Base-by-base conservation (phyloP, 1,140 invertebrate species). In the Cheumatopsyche charites region DNA sequence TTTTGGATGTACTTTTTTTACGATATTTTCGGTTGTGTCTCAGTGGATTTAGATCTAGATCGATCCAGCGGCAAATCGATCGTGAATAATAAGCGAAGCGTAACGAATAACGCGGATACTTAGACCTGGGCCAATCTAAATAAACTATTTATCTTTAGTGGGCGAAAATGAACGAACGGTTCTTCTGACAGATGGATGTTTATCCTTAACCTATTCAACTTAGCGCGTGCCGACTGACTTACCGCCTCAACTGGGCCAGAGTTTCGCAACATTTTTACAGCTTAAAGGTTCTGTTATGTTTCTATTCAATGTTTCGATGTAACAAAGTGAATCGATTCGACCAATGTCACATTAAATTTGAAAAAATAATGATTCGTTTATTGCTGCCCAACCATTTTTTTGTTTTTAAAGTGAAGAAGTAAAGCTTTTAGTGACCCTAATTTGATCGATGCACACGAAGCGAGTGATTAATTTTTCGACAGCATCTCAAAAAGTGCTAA, bases 131-230 rank as follows among this genome's bases (percentile, higher is more conserved):
- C 29, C 65, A 67, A 61, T 62, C 49, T 45, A 52, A 70, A 62
- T 62, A 43, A 25, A 70, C 68, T 62, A 62, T 70, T 70, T 62
- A 62, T 70, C 52, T 49, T 47, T 12, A 11, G 29, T 36, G 15
- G 25, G 65, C 41, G 62, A 66, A 66, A 66, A 66, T 66, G 36
- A 66, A 66, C 17, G 43, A 11, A 66, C 11, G 12, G 15, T 13
- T 21, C 19, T 26, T 26, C 71, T 62, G 71, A 72, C 63, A 72
- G 65, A 72, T 62, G 71, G 71, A 67, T 43, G 55, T 41, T 29
- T 72, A 72, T 67, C 71, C 71, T 72, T 72, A 63, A 72, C 71
- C 71, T 72, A 43, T 72, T 72, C 71, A 72, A 68, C 63, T 72
- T 52, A 26, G 19, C 63, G 62, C 62, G 62, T 65, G 69, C 62